Evolutionary conservation across 2,888 invertebrate genomes (phyloP).

Genomic region (Xestobium rufovillosum): DNA sequence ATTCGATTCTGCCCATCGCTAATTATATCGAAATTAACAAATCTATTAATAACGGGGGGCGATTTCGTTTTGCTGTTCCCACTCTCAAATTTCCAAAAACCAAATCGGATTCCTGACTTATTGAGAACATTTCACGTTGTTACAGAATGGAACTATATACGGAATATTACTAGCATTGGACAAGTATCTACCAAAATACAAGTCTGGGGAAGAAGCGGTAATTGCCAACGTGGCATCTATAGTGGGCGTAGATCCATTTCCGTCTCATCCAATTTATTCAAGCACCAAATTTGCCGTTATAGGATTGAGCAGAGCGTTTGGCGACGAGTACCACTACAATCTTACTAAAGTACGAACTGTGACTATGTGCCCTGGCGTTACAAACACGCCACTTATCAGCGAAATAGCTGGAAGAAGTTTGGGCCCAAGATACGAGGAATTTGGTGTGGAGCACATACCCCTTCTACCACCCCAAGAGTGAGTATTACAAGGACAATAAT

Average conservation of each 20-base stretch:
- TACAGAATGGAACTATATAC: constrained; percentile 42
- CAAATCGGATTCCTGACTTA: too few species aligned
- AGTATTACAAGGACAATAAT: too few species aligned
- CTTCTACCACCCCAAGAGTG: too few species aligned
- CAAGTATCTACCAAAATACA: constrained; percentile 43
- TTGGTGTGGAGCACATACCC: too few species aligned
- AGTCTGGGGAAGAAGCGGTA: constrained; percentile 43
- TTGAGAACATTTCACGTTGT: constrained; percentile 20
- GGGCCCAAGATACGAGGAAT: too few species aligned
- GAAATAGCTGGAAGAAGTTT: too few species aligned
- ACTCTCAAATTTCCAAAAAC: too few species aligned
- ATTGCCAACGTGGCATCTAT: constrained; percentile 45
- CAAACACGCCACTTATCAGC: constrained; percentile 30
- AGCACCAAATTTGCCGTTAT: constrained; percentile 40
- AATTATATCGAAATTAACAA: too few species aligned
- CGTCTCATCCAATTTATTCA: constrained; percentile 36
- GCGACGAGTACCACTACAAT: constrained; percentile 34
- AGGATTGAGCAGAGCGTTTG: constrained; percentile 29
- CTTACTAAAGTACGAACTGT: constrained; percentile 38
- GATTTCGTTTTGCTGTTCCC: too few species aligned
- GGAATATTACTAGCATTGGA: constrained; percentile 40
- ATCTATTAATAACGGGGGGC: too few species aligned
- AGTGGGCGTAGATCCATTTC: constrained; percentile 36
- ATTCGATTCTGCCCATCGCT: too few species aligned
- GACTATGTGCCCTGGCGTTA: constrained; percentile 40